These are phyloP conservation scores for Tokudaia tokunoshimensis DNA, from an alignment of 2,797 vertebrate species.

Conservation along the genomic window DNA sequence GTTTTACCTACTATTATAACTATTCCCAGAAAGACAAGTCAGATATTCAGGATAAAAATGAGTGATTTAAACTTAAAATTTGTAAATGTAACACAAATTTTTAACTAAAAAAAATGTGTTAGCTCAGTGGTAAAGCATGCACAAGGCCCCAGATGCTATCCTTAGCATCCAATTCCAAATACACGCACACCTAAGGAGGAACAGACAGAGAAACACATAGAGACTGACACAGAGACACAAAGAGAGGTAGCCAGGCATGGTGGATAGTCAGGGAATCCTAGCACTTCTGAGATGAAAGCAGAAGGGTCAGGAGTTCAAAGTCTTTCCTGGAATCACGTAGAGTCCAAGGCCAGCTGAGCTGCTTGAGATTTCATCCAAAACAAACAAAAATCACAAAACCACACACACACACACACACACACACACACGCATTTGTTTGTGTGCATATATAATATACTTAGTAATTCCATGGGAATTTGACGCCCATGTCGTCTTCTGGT, in stretches of 20 bases:
- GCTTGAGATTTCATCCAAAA: not conserved
- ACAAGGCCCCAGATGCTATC: not conserved
- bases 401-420: too few relatives aligned
- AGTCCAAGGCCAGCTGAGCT: too few relatives aligned
- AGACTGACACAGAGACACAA: not conserved
- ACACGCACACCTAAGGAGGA: not conserved
- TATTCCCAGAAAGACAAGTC: not conserved
- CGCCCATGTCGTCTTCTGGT: not conserved
- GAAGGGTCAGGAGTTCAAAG: not conserved
- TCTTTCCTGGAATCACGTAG: not conserved
- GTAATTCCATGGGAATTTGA: not conserved
- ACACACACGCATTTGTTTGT: not conserved
- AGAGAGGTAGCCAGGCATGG: not conserved
- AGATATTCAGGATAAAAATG: constrained; percentile 15
- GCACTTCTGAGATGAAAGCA: not conserved
- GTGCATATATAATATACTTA: not conserved
- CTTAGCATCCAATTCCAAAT: not conserved
- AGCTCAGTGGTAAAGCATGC: not conserved
- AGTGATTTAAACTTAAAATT: constrained; percentile 10
- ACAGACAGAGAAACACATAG: not conserved
- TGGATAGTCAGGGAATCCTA: not conserved
- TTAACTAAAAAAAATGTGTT: not conserved
- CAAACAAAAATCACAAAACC: not conserved
- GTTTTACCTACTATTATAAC: not conserved
- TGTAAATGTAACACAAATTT: not conserved